Conservation (phyloP, 2,888 invertebrate genomes). For the Chloroclysta siterata region DNA sequence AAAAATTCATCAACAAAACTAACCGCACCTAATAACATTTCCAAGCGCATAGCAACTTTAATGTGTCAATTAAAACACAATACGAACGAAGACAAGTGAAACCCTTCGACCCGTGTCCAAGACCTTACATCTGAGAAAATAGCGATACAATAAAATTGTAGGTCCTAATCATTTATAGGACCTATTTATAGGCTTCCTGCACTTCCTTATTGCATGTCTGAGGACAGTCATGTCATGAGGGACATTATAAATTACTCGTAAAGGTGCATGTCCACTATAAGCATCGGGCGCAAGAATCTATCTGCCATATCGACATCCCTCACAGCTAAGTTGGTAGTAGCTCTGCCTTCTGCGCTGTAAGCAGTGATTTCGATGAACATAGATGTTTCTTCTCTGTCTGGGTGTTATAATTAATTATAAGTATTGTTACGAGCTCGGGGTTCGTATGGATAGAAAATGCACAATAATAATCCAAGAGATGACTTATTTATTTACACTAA, state of each 20-base stretch:
- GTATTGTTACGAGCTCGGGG: too few relatives aligned
- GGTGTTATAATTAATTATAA: too few relatives aligned
- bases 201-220: slow-evolving; percentile 54
- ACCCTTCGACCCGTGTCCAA: slow-evolving; percentile 34
- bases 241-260: not conserved
- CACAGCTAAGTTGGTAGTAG: too few relatives aligned
- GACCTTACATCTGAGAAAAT: slow-evolving; percentile 25
- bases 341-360: too few relatives aligned
- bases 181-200: slow-evolving; percentile 47
- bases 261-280: not conserved
- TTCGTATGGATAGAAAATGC: too few relatives aligned
- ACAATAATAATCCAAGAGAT: too few relatives aligned
- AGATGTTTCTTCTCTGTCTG: too few relatives aligned
- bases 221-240: slow-evolving; percentile 10
- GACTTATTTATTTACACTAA: too few relatives aligned
- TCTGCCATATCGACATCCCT: not conserved
- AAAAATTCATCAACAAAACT: not conserved
- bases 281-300: not conserved
- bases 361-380: too few relatives aligned
- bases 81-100: slow-evolving; percentile 26
- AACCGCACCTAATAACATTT: not conserved
- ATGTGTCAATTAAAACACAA: slow-evolving; percentile 27
- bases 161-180: slow-evolving; percentile 40
- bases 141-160: slow-evolving; percentile 56
- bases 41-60: slow-evolving; percentile 6